These are phyloP conservation scores for Carpatolechia fugitivella DNA, from an alignment of 2,888 invertebrate genomes.

Conservation along the genomic window DNA sequence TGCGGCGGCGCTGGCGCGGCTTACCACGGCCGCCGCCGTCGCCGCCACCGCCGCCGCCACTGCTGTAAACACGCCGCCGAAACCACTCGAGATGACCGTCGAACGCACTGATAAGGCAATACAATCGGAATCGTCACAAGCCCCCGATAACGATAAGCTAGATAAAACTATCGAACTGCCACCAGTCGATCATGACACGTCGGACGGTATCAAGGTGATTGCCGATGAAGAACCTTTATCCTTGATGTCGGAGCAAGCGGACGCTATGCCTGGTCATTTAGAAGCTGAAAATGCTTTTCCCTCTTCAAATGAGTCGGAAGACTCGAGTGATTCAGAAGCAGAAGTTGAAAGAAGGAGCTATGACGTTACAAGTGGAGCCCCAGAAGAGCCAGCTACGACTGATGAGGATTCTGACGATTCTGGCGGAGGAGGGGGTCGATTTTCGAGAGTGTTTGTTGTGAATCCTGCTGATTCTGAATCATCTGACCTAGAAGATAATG, in stretches of 20 bases:
- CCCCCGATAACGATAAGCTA: slow-evolving; percentile 62
- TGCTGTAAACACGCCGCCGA: slow-evolving; percentile 51
- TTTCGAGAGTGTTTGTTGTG: slow-evolving; percentile 84
- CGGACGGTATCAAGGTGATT: slow-evolving; percentile 68
- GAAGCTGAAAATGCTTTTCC: slow-evolving; percentile 77
- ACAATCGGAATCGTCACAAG: slow-evolving; percentile 60
- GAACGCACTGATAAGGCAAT: slow-evolving; percentile 67
- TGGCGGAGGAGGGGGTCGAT: slow-evolving; percentile 76
- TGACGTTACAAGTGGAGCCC: slow-evolving; percentile 66
- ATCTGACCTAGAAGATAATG: slow-evolving; percentile 80
- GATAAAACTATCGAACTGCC: slow-evolving; percentile 63
- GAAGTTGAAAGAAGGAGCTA: slow-evolving; percentile 67
- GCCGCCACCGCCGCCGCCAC: slow-evolving; percentile 70
- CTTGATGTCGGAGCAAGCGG: slow-evolving; percentile 48
- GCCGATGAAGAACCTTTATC: slow-evolving; percentile 58
- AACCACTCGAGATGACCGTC: slow-evolving; percentile 60
- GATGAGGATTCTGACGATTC: slow-evolving; percentile 74
- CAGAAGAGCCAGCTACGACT: slow-evolving; percentile 70
- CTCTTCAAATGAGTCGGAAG: slow-evolving; percentile 74
- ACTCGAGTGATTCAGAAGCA: slow-evolving; percentile 65
- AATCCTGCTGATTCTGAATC: slow-evolving; percentile 80
- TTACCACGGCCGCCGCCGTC: slow-evolving; percentile 71
- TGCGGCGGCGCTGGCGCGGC: slow-evolving; percentile 64
- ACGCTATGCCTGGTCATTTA: slow-evolving; percentile 67
- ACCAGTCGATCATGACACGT: slow-evolving; percentile 52